These are phyloP conservation scores for Brachymystax lenok DNA, from an alignment of 2,797 vertebrate species.

Conservation along the genomic window DNA sequence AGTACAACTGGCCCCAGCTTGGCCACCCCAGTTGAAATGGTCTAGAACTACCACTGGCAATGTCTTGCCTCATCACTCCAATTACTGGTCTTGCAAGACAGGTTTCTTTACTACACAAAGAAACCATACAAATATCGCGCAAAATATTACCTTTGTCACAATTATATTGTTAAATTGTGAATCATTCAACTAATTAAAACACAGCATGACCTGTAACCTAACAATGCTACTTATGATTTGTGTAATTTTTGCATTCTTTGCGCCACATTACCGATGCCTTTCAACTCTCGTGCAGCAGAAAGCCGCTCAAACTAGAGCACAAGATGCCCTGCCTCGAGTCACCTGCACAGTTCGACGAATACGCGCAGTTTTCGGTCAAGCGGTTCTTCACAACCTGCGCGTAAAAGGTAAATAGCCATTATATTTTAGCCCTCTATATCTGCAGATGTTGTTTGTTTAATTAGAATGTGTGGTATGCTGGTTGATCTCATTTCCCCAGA, in stretches of 20 bases:
- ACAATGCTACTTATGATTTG: slow-evolving; percentile 14
- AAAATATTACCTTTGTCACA: not conserved
- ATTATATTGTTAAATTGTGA: not conserved
- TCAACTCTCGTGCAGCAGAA: slow-evolving; percentile 9
- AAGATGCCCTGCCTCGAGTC: slow-evolving; percentile 55
- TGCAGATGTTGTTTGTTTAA: not conserved
- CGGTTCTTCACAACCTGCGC: slow-evolving; percentile 52
- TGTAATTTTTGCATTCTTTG: slow-evolving; percentile 23
- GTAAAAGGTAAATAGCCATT: slow-evolving; percentile 54
- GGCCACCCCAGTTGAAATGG: too few species aligned
- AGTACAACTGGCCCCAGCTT: too few species aligned
- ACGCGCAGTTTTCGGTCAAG: slow-evolving; percentile 58
- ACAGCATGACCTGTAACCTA: not conserved
- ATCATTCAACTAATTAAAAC: not conserved
- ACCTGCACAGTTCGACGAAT: slow-evolving; percentile 58
- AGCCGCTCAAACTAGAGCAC: slow-evolving; percentile 19
- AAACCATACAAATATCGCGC: not conserved
- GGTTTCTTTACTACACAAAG: not conserved
- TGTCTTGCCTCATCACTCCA: not conserved
- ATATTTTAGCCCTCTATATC: not conserved
- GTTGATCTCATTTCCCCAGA: slow-evolving; percentile 43
- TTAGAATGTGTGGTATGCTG: not conserved
- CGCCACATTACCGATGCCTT: slow-evolving; percentile 6
- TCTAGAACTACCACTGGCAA: too few species aligned
- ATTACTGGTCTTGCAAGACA: not conserved